A percentile compares a stretch with the other conserved stretches of the same genome.
Conservation (phyloP, 1,140 invertebrate species). For the Ostrea edulis region DNA sequence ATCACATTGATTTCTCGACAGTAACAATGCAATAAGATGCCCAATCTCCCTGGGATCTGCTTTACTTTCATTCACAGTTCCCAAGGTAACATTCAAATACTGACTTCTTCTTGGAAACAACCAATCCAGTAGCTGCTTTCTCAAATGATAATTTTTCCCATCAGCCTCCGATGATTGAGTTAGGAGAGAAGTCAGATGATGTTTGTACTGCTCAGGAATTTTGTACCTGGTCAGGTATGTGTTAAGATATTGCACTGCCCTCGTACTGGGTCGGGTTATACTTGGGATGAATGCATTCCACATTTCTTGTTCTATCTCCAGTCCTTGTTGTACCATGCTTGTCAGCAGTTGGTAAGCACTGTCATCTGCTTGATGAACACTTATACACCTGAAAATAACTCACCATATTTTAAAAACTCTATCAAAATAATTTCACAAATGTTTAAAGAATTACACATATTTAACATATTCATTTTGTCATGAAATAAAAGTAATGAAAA, state of each 20-base stretch:
- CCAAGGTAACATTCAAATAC: background rate
- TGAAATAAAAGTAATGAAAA: too few relatives aligned
- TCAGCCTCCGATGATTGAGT: slow-evolving; percentile 41
- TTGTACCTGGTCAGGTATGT: slow-evolving; percentile 44
- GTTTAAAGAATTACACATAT: too few relatives aligned
- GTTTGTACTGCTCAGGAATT: slow-evolving; percentile 57
- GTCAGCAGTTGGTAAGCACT: slow-evolving; percentile 58
- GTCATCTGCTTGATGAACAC: slow-evolving; percentile 62
- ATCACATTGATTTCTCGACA: slow-evolving; percentile 47
- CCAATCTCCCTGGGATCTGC: slow-evolving; percentile 39
- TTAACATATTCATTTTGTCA: too few relatives aligned
- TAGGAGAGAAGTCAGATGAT: slow-evolving; percentile 61
- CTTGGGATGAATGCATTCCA: slow-evolving; percentile 67
- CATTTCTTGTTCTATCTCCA: slow-evolving; percentile 3
- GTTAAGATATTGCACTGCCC: slow-evolving; percentile 59
- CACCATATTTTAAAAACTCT: too few relatives aligned
- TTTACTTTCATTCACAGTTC: slow-evolving; percentile 31
- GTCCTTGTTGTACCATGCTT: slow-evolving; percentile 46
- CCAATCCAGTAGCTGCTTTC: slow-evolving; percentile 65
- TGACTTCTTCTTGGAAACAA: slow-evolving; percentile 54
- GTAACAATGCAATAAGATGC: slow-evolving; percentile 49
- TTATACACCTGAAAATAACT: slow-evolving; percentile 57
- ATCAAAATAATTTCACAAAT: too few relatives aligned
- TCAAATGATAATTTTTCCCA: slow-evolving; percentile 55
- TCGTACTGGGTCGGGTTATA: slow-evolving; percentile 50